Evolutionary conservation across 1,140 invertebrate genomes (phyloP), one percentile per base, ranked within the genome.

Genomic region (Bombyx mandarina): DNA sequence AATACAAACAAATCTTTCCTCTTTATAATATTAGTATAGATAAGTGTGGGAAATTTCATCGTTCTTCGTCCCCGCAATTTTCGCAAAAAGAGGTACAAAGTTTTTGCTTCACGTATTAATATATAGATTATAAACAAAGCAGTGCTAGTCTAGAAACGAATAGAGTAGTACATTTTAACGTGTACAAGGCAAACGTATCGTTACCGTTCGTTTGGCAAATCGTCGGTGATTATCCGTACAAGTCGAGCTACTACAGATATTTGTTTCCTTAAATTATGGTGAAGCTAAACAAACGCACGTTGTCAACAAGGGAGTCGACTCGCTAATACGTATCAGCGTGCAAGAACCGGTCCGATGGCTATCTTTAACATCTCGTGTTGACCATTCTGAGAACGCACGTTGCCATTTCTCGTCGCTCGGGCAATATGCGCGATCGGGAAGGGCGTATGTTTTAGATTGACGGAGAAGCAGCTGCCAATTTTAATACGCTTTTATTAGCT

Each of bases 191-290:
- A 35, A 35, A 35, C 4, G 4, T 35, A 35, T 35, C 2, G 26
- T 35, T 35, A 35, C 26, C 26, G 26, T 71, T 64, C 64, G 61
- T 67, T 65, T 50, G 54, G 63, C 68, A 69, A 73, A 75, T 72
- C 63, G 57, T 60, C 59, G 63, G 63, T n/a, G 49, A 48, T 72
- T 72, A 61, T 54, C 52, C 52, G 46, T 54, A 73, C 67, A 75
- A 67, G 66, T 56, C 52, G 44, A 44, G 66, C 62, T 57, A 58
- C 53, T 57, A 68, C 65, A 67, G 71, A 77, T 77, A 71, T 79
- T 82, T 73, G 64, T 60, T 61, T 73, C 73, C 66, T 67, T 71
- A 70, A 78, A 77, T 63, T 66, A 62, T 62, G 62, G 65, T 57
- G 65, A 65, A 56, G 61, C 63, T 64, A 69, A 72, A 73, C 67